Conservation (phyloP, 2,888 invertebrate species). For the Campoplex capitator region DNA sequence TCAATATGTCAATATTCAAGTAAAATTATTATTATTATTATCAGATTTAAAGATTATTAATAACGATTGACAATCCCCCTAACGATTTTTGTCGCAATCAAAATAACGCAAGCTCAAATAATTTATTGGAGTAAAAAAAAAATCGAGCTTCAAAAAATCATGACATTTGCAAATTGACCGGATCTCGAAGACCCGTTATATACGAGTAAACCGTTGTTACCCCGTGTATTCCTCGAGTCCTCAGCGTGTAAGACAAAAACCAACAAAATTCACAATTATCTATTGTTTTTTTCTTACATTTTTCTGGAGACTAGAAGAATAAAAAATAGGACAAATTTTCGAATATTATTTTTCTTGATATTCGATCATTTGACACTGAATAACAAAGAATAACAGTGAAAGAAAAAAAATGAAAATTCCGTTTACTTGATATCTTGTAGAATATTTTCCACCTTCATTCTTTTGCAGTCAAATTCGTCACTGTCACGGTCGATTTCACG, state of each 20-base stretch:
- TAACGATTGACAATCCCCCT: too few relatives aligned
- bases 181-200: too few relatives aligned
- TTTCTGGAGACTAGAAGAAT: too few relatives aligned
- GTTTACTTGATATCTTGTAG: slow-evolving; percentile 82
- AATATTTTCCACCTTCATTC: slow-evolving; percentile 76
- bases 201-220: too few relatives aligned
- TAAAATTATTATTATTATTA: not conserved
- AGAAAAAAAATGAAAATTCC: not conserved
- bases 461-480: slow-evolving; percentile 73
- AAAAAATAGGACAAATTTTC: too few relatives aligned
- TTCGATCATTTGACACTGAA: not conserved
- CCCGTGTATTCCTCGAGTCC: too few relatives aligned
- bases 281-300: too few relatives aligned
- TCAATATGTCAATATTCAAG: not conserved
- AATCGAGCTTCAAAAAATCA: not conserved
- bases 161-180: not conserved
- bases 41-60: too few relatives aligned
- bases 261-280: too few relatives aligned
- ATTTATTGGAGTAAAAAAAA: too few relatives aligned
- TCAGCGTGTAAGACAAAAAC: too few relatives aligned
- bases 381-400: not conserved
- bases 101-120: too few relatives aligned
- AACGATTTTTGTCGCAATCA: not conserved
- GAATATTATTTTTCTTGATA: not conserved
- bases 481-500: slow-evolving; percentile 73